A percentile compares a stretch with the other conserved stretches of the same genome.
phyloP scores from a whole-genome alignment of 2,797 vertebrate genomes.

The Harpagifer antarcticus region DNA sequence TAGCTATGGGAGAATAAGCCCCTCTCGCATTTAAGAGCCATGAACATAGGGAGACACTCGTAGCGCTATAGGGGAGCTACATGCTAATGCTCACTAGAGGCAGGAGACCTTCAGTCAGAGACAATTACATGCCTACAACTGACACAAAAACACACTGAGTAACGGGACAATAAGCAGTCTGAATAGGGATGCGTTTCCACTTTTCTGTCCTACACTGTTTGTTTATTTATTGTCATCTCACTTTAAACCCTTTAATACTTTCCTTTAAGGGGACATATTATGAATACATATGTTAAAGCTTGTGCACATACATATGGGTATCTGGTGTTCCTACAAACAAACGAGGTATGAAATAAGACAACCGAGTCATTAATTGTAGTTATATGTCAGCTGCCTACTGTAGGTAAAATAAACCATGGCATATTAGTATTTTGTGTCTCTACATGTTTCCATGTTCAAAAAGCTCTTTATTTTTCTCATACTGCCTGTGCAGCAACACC shows the following conservation, averaged over 20 bases:
- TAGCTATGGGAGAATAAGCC: slow-evolving; percentile 66
- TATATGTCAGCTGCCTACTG: no score
- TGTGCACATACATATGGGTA: no score
- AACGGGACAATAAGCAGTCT: slow-evolving; percentile 13
- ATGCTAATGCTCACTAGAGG: slow-evolving; percentile 43
- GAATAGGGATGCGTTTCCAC: not conserved
- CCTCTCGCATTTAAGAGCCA: slow-evolving; percentile 56
- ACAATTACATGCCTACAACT: slow-evolving; percentile 25
- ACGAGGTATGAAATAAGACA: no score
- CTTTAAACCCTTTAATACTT: not conserved
- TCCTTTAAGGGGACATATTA: no score
- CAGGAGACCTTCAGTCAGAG: slow-evolving; percentile 28
- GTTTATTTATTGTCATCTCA: not conserved
- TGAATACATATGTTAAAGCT: no score
- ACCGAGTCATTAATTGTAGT: no score
- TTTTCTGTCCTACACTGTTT: not conserved
- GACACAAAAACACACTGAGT: not conserved
- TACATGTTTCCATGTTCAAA: no score
- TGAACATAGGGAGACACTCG: slow-evolving; percentile 61
- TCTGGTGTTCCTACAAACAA: no score
- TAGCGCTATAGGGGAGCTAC: slow-evolving; percentile 45
- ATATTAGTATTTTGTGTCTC: no score
- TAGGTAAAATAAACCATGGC: no score
- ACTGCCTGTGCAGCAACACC: no score
- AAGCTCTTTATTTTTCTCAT: no score